phyloP scores from a whole-genome alignment of 2,797 vertebrate species.

The Anomalospiza imberbis region DNA sequence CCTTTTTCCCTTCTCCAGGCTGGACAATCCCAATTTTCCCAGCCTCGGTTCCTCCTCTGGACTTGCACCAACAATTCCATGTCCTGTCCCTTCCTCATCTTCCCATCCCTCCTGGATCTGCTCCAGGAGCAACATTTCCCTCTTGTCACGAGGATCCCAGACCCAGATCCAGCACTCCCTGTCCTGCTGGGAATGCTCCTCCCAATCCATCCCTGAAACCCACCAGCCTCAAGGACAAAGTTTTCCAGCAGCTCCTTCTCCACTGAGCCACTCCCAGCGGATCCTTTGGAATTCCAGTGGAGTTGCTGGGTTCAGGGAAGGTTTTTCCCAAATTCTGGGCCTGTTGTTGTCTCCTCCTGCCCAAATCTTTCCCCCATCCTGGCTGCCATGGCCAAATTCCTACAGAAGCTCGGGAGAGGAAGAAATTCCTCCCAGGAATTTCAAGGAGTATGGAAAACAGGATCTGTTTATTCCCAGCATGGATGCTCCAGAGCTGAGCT shows the following conservation, averaged over 20 bases:
- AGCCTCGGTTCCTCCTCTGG: background rate
- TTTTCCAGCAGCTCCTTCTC: background rate
- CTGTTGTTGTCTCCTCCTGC: background rate
- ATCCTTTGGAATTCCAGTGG: background rate
- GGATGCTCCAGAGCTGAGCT: background rate
- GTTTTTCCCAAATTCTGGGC: background rate
- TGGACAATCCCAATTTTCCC: background rate
- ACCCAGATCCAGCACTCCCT: background rate
- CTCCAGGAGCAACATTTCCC: background rate
- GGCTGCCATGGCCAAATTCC: rapidly evolving
- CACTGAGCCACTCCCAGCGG: rapidly evolving
- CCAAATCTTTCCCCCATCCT: background rate
- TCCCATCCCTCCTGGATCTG: background rate
- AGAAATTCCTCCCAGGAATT: background rate
- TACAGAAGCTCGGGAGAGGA: background rate
- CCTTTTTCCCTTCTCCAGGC: background rate
- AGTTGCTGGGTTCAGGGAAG: background rate
- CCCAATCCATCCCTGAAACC: background rate
- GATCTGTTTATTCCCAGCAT: background rate
- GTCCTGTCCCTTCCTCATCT: background rate
- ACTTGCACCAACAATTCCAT: background rate
- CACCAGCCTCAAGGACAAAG: background rate
- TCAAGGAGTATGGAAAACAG: background rate
- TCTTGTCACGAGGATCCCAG: background rate
- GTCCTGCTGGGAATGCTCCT: background rate